These are phyloP conservation scores for Meles meles DNA, from an alignment of 2,113 vertebrate species.

Conservation along the genomic window DNA sequence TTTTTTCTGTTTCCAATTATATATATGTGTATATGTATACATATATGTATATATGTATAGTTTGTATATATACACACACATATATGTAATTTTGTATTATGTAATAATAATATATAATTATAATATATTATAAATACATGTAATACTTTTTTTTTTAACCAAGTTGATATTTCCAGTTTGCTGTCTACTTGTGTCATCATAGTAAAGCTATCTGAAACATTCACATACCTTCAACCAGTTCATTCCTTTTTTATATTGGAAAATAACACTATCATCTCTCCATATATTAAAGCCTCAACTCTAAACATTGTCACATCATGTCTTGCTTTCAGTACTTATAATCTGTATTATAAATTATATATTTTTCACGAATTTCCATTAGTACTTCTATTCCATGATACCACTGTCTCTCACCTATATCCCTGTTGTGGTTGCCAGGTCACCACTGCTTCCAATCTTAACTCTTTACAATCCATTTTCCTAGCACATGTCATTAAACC, in stretches of 20 bases:
- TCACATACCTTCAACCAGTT: not conserved
- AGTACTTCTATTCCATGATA: not conserved
- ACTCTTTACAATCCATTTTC: not conserved
- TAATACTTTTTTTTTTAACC: not conserved
- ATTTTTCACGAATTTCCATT: not conserved
- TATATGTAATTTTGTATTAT: not conserved
- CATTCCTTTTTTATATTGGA: not conserved
- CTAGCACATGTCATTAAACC: not conserved
- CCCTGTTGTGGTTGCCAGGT: not conserved
- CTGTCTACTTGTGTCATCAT: not conserved
- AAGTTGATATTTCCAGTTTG: not conserved
- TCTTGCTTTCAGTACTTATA: not conserved
- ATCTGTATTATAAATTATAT: not conserved
- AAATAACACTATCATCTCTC: not conserved
- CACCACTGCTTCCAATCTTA: not conserved
- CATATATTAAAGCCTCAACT: not conserved
- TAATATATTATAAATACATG: not conserved
- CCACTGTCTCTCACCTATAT: not conserved
- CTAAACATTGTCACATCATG: not conserved
- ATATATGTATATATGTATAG: not conserved
- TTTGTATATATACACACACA: not conserved
- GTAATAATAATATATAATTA: not conserved
- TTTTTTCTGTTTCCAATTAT: not conserved
- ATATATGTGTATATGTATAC: not conserved
- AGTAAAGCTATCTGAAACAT: not conserved